phyloP scores from a whole-genome alignment of 2,113 vertebrate species.

The Sebastes schlegelii region DNA sequence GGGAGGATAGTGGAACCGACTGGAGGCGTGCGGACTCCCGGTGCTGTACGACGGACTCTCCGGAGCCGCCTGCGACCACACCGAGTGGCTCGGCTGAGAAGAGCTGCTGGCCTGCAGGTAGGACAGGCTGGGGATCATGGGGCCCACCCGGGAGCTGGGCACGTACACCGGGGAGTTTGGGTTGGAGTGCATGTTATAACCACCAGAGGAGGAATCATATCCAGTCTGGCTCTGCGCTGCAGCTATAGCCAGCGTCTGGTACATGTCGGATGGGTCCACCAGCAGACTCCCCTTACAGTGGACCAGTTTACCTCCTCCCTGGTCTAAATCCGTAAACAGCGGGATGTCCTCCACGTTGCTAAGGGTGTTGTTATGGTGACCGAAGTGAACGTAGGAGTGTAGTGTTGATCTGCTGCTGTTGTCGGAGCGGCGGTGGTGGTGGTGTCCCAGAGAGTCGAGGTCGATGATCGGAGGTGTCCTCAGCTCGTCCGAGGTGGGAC shows the following conservation, averaged over 20 bases:
- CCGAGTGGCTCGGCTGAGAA: slow-evolving; percentile 86
- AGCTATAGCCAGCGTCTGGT: slow-evolving; percentile 94
- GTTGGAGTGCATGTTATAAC: slow-evolving; percentile 91
- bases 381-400: slow-evolving; percentile 88
- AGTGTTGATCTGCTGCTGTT: slow-evolving; percentile 82
- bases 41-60: slow-evolving; percentile 90
- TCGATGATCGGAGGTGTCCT: slow-evolving; percentile 81
- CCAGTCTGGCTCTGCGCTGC: slow-evolving; percentile 90
- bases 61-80: slow-evolving; percentile 84
- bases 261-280: slow-evolving; percentile 95
- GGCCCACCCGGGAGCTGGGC: slow-evolving; percentile 92
- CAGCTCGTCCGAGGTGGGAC: slow-evolving; percentile 79
- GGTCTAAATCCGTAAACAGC: slow-evolving; percentile 95
- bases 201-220: slow-evolving; percentile 90
- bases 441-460: slow-evolving; percentile 81
- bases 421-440: slow-evolving; percentile 83
- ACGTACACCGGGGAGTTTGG: slow-evolving; percentile 96
- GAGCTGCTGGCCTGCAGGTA: slow-evolving; percentile 89
- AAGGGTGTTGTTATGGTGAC: slow-evolving; percentile 84
- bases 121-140: slow-evolving; percentile 93
- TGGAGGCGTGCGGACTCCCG: slow-evolving; percentile 88
- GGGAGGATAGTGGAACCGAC: slow-evolving; percentile 92
- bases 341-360: slow-evolving; percentile 90
- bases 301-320: slow-evolving; percentile 92
- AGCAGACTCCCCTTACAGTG: slow-evolving; percentile 86